Base-by-base conservation (phyloP, 2,888 invertebrate species). In the Cataglyphis rosenhaueri region DNA sequence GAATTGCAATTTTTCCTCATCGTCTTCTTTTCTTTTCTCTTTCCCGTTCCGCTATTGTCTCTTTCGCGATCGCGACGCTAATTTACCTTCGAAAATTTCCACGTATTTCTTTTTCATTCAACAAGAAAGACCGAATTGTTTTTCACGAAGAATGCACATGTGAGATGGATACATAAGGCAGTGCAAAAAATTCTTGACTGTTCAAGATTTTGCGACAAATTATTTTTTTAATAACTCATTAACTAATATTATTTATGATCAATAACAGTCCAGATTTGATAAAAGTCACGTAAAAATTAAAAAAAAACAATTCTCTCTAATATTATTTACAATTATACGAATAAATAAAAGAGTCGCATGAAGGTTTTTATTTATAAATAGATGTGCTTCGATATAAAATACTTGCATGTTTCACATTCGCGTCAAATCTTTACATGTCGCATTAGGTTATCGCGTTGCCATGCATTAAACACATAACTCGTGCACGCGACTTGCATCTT, bases 401-500 rank as follows among this genome's bases (percentile, higher is more conserved):
- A 71, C 57, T 44, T 25, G 59, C 21, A 59, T 68, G 78, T 35
- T 57, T 59, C 32, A 32, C 71, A 57, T 59, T 41, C 57, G 59
- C 71, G 78, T 71, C 44, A 71, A 59, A 44, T 70, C 78, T 44
- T 79, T n/a, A 82, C 78, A 44, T 66, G 76, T 76, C 76, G 82
- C 44, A 75, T 38, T 66, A 48, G 15, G 44, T 76, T 82, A 65
- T 78, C 82, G 29, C 32, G 21, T 57, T 57, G 62, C 76, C 35
- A 68, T 59, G 76, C 29, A 78, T 61, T 29, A 52, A 66, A 61
- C 38, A 61, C 79, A 57, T 57, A 82, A 61, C 75, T 76, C 52
- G 76, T 52, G 78, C 75, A 78, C 78, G 78, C 79, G 79, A 82
- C 78, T 66, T 38, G 78, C 65, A 79, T 82, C 79, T 57, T 68